phyloP scores from a whole-genome alignment of 2,797 vertebrate genomes.

The Hapalemur alaotrensis region DNA sequence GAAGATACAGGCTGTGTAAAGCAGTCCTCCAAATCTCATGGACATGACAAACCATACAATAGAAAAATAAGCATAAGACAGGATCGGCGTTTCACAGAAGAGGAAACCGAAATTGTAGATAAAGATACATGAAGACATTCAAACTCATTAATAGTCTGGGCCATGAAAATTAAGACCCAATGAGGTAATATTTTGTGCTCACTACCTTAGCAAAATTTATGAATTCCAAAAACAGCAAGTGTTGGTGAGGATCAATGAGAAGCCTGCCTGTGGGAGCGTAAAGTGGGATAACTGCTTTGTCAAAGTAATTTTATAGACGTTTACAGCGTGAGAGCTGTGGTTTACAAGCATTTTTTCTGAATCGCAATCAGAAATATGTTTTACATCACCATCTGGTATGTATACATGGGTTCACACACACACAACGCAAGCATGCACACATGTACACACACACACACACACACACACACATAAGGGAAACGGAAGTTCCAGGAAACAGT shows the following conservation, averaged over 20 bases:
- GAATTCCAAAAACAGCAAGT: neutral
- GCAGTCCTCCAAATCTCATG: neutral
- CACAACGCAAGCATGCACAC: neutral
- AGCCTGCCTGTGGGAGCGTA: rapidly evolving
- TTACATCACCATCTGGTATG: too few species aligned
- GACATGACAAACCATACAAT: rapidly evolving
- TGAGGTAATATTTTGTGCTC: neutral
- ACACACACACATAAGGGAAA: too few species aligned
- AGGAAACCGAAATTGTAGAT: neutral
- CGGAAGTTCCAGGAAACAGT: neutral
- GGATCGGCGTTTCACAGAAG: rapidly evolving
- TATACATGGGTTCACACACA: rapidly evolving
- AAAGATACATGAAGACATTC: rapidly evolving
- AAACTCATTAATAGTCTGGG: neutral
- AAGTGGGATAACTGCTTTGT: neutral
- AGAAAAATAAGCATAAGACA: neutral
- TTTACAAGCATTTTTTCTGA: neutral
- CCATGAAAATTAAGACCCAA: neutral
- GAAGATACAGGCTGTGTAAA: rapidly evolving
- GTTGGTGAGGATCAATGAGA: neutral
- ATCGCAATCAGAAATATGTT: neutral
- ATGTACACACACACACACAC: neutral
- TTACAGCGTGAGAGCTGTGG: neutral
- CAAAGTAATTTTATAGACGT: neutral
- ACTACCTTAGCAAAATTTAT: neutral